Percentiles rank a stretch among this genome's conserved stretches.
Conservation (phyloP, 2,888 invertebrate genomes). For the Melolontha melolontha region DNA sequence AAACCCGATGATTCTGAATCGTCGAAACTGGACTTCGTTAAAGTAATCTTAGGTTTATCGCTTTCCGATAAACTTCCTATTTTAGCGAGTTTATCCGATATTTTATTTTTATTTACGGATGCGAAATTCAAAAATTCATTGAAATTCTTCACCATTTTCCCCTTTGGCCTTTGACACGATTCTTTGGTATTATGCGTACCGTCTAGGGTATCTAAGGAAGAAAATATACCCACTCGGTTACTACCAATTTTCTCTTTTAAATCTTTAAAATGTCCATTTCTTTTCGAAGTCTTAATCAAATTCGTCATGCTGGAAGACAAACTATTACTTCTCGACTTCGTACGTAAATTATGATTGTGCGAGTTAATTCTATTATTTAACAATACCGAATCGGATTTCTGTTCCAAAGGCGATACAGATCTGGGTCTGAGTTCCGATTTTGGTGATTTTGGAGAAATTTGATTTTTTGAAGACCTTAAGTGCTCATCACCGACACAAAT, state of each 20-base stretch:
- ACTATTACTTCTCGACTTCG: conserved; percentile 56
- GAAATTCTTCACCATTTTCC: conserved; percentile 77
- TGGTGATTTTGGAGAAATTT: conserved; percentile 44
- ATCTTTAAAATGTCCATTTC: conserved; percentile 69
- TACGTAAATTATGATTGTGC: conserved; percentile 47
- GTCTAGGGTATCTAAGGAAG: conserved; percentile 72
- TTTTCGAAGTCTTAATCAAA: conserved; percentile 61
- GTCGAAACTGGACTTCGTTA: conserved; percentile 66
- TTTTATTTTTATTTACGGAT: conserved; percentile 73
- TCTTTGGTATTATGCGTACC: conserved; percentile 58
- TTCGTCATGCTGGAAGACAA: conserved; percentile 64
- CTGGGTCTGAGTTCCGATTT: conserved; percentile 57
- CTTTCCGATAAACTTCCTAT: conserved; percentile 41
- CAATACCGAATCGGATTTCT: conserved; percentile 62
- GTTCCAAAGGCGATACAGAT: conserved; percentile 64
- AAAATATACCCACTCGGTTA: conserved; percentile 68
- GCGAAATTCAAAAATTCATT: conserved; percentile 88
- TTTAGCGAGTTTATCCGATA: conserved; percentile 60
- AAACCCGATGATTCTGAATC: conserved; percentile 67
- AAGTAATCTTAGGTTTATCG: conserved; percentile 65
- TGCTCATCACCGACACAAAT: conserved; percentile 25
- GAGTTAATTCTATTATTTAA: conserved; percentile 60
- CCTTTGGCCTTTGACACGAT: conserved; percentile 45
- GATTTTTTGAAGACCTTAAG: conserved; percentile 6
- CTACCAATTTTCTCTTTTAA: conserved; percentile 69